These are phyloP conservation scores for Bibio marci DNA, from an alignment of 2,888 invertebrate genomes.

Conservation along the genomic window DNA sequence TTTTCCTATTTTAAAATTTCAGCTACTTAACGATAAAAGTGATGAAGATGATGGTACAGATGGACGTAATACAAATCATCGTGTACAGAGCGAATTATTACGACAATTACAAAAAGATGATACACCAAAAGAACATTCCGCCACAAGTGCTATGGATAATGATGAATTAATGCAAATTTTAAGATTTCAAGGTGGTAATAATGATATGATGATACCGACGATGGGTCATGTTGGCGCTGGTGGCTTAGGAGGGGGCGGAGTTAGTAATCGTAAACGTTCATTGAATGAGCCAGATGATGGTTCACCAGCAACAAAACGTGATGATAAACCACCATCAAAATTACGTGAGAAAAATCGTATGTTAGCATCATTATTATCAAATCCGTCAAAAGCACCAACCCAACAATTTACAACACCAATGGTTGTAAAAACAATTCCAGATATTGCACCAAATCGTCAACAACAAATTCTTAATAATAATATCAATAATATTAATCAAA, in stretches of 20 bases:
- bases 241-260: not conserved
- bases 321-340: conserved; percentile 37
- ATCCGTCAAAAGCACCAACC: conserved; percentile 46
- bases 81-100: conserved; percentile 33
- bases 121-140: conserved; percentile 17
- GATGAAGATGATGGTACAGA: conserved; percentile 56
- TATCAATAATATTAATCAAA: not conserved
- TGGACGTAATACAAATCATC: conserved; percentile 10
- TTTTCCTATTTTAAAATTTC: conserved; percentile 12
- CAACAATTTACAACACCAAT: conserved; percentile 21
- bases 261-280: conserved; percentile 39
- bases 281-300: conserved; percentile 41
- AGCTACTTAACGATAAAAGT: conserved; percentile 69
- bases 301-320: conserved; percentile 24
- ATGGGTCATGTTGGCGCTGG: no score
- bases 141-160: conserved; percentile 21
- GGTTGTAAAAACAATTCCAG: conserved; percentile 26
- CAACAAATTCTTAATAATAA: conserved; percentile 11
- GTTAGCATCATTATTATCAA: conserved; percentile 64
- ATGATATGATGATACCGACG: conserved; percentile 11
- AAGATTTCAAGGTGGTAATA: conserved; percentile 24
- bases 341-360: conserved; percentile 72
- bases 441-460: conserved; percentile 21
- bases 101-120: conserved; percentile 33
- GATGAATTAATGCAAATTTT: conserved; percentile 28